Base-by-base conservation (phyloP, 2,888 invertebrate genomes). In the Tricholauxania praeusta region DNA sequence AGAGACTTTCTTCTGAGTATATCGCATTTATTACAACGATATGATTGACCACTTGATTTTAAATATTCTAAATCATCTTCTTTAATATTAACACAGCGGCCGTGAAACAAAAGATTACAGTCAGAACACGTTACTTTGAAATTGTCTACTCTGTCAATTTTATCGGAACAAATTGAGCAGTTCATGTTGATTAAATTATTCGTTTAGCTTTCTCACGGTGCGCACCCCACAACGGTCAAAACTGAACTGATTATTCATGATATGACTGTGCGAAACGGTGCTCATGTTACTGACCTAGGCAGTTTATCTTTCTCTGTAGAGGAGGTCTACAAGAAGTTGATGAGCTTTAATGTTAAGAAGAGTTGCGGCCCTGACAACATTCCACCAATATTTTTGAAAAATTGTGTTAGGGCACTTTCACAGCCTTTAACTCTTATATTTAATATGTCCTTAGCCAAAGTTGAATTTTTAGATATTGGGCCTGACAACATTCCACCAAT, bases 351-450 rank as follows among this genome's bases (percentile, higher is more conserved):
- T 52, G 32, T 39, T 3, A 68, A 57, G 17, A 39, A 68, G 49
- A 64, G 57, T 14, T 77, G 80, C 79, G 80, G 82, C 78, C 75
- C 79, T 80, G 81, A 76, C 76, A 70, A 78, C 78, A 76, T 77
- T 79, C 77, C 62, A 39, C 47, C 62, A 6, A 62, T 62, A 5
- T 47, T 32, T 62, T 6, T 62, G 12, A 62, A 62, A 62, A 32
- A 6, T 32, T 62, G 47, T 62, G 47, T 39, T 14, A 5, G 28
- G 32, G 47, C 32, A 10, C n/a, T 62, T 6, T 7, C 14, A 8
- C 32, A 62, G 47, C n/a, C 62, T 6, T 47, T 62, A n/a, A 62
- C 62, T 14, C 7, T 12, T 39, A 14, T 62, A 12, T 62, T 62
- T n/a, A 62, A 62, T 62, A 12, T 22, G 22, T 22, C 62, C 8